Evolutionary conservation across 2,888 invertebrate species (phyloP), one percentile per base, ranked within the genome.

Genomic region (Serrognathus titanus): DNA sequence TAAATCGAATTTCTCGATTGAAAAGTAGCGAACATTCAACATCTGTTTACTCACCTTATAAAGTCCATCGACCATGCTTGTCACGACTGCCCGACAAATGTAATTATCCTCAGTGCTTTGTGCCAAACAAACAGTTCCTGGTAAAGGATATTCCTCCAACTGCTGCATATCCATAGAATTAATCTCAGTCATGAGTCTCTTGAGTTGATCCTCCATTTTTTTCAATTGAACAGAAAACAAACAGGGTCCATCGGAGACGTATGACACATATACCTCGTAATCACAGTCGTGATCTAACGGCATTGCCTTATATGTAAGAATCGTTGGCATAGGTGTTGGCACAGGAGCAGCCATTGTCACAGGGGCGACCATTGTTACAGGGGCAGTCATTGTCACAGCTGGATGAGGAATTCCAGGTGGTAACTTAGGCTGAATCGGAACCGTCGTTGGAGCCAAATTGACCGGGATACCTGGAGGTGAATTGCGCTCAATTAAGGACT

Each of bases 231-330:
- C 84, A 31, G 88, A 88, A 78, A 92, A 92, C 53, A 87, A 78
- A 60, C 85, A 84, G 4, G 91, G 91, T 0, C 92, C 92, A 69
- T 92, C 90, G 66, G 90, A 89, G 12, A 91, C 87, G 73, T 82
- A 88, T 13, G 90, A 90, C 1, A 92, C 84, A 70, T 83, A 85
- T 0, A 90, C 88, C 65, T 85, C 82, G 66, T 90, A 86, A 60
- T 81, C 81, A 0, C 82, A 81, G 50, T 81, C 81, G 2, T 82
- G 75, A 20, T 80, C 80, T 35, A 86, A 65, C 11, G 81, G 75
- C 60, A 78, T 73, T 45, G 82, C 81, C 66, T 84, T 84, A 62
- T 82, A 85, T 2, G 83, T 82, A 43, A 71, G 65, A 10, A 78
- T 73, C 0, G 78, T 79, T 62, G 79, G 82, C 63, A 78, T 79